Conservation (phyloP, 2,797 vertebrate genomes). For the Amblyraja radiata region DNA sequence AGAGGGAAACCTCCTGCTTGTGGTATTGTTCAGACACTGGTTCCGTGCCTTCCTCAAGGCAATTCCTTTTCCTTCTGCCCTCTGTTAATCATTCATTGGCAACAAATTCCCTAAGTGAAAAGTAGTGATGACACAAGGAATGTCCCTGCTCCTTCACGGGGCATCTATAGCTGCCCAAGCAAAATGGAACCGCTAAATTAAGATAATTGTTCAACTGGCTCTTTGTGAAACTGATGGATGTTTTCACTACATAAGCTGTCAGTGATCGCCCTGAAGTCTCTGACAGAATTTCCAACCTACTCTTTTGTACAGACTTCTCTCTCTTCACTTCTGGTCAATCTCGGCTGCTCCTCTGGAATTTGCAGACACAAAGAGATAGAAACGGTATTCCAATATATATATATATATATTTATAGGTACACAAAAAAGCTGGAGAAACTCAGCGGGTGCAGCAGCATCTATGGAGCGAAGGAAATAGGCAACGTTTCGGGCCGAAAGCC, state of each 20-base stretch:
- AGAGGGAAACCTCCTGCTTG: no score
- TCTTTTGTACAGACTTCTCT: constrained; percentile 24
- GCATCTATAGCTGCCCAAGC: neutral
- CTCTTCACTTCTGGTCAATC: neutral
- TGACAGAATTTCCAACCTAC: neutral
- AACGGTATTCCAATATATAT: constrained; percentile 51
- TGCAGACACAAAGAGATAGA: constrained; percentile 52
- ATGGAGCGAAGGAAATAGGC: no score
- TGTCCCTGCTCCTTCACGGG: neutral
- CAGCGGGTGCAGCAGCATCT: no score
- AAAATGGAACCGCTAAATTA: constrained; percentile 16
- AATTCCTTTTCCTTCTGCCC: neutral
- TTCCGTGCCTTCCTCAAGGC: neutral
- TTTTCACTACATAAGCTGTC: neutral
- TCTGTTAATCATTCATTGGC: neutral
- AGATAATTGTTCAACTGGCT: constrained; percentile 20
- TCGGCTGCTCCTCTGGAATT: constrained; percentile 47
- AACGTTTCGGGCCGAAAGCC: no score
- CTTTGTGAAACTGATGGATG: neutral
- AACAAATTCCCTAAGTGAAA: neutral
- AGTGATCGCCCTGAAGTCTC: neutral
- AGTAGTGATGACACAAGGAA: neutral
- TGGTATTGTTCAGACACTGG: neutral
- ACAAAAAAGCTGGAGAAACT: no score
- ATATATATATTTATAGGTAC: neutral